Percentiles rank a stretch among this genome's conserved stretches.
Evolutionary conservation across 2,888 invertebrate species (phyloP).

Genomic region (Acutogordius australiensis): DNA sequence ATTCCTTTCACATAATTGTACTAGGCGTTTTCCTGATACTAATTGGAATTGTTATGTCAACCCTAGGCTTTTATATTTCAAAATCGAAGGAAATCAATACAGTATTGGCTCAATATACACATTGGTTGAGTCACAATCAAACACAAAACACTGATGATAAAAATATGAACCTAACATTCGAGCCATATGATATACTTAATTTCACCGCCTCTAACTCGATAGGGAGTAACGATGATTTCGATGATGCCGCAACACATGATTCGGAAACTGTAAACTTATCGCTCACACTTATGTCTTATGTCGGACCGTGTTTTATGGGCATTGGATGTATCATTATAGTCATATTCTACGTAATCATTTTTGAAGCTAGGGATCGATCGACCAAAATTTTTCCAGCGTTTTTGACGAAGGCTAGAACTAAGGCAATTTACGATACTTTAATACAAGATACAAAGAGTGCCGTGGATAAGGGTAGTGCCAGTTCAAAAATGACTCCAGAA

Average conservation of each 20-base stretch:
- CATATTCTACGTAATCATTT: neutral
- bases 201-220: neutral
- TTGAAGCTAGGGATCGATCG: neutral
- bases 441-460: neutral
- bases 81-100: neutral
- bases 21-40: neutral
- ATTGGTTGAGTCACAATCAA: neutral
- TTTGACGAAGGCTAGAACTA: conserved; percentile 6
- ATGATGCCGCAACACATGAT: neutral
- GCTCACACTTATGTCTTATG: neutral
- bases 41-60: neutral
- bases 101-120: neutral
- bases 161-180: neutral
- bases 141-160: neutral
- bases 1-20: neutral
- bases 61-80: neutral
- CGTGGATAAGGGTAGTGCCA: too few species aligned
- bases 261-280: too few species aligned
- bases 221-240: neutral
- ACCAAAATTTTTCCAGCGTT: conserved; percentile 8
- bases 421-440: neutral
- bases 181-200: too few species aligned
- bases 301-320: neutral
- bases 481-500: too few species aligned
- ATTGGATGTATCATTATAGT: neutral